These are phyloP conservation scores for Heliconius congener DNA, from an alignment of 1,140 invertebrate genomes.

Conservation along the genomic window DNA sequence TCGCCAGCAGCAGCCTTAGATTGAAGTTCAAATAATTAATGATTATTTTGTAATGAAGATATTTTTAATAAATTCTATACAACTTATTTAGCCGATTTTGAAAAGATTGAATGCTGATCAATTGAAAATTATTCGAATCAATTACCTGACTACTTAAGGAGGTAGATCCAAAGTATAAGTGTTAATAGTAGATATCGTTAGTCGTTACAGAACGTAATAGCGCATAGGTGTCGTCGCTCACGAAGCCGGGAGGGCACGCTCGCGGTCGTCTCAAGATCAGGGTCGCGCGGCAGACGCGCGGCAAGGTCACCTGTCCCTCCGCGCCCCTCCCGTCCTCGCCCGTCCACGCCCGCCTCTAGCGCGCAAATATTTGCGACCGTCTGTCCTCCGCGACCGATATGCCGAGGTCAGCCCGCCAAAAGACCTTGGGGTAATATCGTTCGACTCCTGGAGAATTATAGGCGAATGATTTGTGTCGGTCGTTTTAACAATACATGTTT, in stretches of 20 bases:
- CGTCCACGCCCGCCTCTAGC: conserved; percentile 34
- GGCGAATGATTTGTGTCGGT: conserved; percentile 58
- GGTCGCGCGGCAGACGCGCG: conserved; percentile 72
- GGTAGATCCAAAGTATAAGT: conserved; percentile 9
- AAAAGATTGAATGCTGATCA: not conserved
- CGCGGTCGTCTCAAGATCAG: conserved; percentile 81
- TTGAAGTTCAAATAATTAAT: no score
- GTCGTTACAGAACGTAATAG: conserved; percentile 40
- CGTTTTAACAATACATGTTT: conserved; percentile 47
- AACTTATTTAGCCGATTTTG: not conserved
- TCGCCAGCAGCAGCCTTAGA: no score
- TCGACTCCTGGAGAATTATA: conserved; percentile 68
- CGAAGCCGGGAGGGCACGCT: conserved; percentile 57
- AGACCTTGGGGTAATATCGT: conserved; percentile 77
- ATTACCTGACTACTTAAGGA: conserved; percentile 26
- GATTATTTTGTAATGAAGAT: no score
- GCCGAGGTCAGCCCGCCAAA: conserved; percentile 74
- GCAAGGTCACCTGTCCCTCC: conserved; percentile 68
- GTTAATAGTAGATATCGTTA: conserved; percentile 47
- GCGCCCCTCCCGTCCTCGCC: conserved; percentile 31
- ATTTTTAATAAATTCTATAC: no score
- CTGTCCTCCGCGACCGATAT: conserved; percentile 80
- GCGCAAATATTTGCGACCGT: conserved; percentile 79
- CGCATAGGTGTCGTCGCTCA: conserved; percentile 58
- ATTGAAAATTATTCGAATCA: not conserved